Conservation (phyloP, 1,140 invertebrate species). For the Vanessa tameamea region DNA sequence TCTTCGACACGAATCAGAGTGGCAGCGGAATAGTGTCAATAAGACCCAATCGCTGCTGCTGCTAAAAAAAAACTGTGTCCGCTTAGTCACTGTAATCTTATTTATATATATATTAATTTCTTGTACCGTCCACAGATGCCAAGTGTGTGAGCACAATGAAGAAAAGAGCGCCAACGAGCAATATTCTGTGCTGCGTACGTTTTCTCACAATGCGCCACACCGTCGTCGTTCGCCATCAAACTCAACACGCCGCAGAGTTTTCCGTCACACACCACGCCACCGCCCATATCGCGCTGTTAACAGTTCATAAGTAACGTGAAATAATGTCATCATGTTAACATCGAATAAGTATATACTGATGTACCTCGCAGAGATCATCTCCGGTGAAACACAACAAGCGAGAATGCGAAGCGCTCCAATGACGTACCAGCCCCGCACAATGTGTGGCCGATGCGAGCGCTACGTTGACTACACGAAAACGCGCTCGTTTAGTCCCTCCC, state of each 20-base stretch:
- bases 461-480: conserved; percentile 47
- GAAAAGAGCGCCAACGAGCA: conserved; percentile 55
- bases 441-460: conserved; percentile 25
- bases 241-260: conserved; percentile 62
- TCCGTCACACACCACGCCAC: conserved; percentile 62
- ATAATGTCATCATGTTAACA: not conserved
- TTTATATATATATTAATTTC: not conserved
- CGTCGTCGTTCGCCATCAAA: conserved; percentile 29
- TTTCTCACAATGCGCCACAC: conserved; percentile 43
- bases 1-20: no score
- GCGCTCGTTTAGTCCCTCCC: conserved; percentile 29
- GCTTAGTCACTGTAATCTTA: no score
- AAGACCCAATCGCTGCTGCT: no score
- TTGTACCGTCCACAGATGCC: conserved; percentile 50
- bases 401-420: conserved; percentile 39
- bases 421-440: conserved; percentile 39
- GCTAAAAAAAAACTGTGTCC: no score
- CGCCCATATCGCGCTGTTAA: conserved; percentile 54
- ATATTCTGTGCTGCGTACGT: conserved; percentile 50
- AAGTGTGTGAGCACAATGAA: conserved; percentile 59
- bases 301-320: not conserved
- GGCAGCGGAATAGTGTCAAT: no score
- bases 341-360: not conserved
- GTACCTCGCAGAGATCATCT: conserved; percentile 42
- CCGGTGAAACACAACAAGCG: conserved; percentile 44